Percentiles rank a stretch among this genome's conserved stretches.
phyloP scores from a whole-genome alignment of 2,888 invertebrate genomes.

The Atethmia centrago region DNA sequence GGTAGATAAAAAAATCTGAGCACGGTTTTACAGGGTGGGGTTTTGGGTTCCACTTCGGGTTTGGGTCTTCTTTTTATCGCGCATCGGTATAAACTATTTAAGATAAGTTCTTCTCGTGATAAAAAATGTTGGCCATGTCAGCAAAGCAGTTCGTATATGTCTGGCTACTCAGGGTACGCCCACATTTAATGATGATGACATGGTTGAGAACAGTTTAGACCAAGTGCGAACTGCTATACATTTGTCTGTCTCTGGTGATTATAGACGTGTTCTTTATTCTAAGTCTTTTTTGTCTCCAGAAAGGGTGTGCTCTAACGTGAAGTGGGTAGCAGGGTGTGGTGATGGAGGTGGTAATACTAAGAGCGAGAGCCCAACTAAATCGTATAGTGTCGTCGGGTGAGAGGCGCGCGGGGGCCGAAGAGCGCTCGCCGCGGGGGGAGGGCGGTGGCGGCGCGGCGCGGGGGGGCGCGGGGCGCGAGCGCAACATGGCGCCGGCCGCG shows the following conservation, averaged over 20 bases:
- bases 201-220: not conserved
- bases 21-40: not conserved
- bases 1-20: not conserved
- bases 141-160: not conserved
- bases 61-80: not conserved
- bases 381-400: constrained; percentile 89
- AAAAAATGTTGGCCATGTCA: not conserved
- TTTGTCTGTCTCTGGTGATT: not conserved
- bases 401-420: constrained; percentile 73
- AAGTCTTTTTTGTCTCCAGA: constrained; percentile 61
- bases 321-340: constrained; percentile 83
- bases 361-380: constrained; percentile 91
- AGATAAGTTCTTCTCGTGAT: not conserved
- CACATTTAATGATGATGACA: not conserved
- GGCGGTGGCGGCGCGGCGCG: constrained; percentile 72
- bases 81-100: not conserved
- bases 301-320: constrained; percentile 75
- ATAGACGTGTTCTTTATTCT: constrained; percentile 7
- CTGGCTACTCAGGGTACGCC: not conserved
- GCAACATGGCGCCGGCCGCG: constrained; percentile 86
- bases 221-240: not conserved
- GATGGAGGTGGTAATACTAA: constrained; percentile 92
- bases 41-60: not conserved
- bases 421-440: constrained; percentile 71
- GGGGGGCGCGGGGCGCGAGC: constrained; percentile 79